Conservation (phyloP, 2,888 invertebrate genomes). For the Poecilobothrus nobilitatus region DNA sequence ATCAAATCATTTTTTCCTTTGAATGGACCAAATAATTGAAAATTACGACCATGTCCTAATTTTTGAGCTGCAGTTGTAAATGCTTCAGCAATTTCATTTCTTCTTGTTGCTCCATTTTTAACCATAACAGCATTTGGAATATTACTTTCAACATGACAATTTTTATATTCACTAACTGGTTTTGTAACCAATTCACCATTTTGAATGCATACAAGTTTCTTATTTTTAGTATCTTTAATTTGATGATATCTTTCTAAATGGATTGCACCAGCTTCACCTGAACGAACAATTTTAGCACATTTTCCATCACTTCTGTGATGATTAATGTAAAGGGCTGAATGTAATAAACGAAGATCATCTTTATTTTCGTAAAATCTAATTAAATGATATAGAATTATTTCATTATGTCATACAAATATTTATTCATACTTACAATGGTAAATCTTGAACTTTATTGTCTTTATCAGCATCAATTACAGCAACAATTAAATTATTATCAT, state of each 20-base stretch:
- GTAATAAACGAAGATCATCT: not conserved
- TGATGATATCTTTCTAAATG: not conserved
- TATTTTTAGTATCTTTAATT: not conserved
- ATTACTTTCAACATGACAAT: constrained; percentile 4
- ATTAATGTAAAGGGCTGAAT: not conserved
- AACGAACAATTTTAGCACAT: not conserved
- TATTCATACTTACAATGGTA: not conserved
- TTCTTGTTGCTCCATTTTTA: not conserved
- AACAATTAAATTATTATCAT: constrained; percentile 1
- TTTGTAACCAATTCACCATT: not conserved
- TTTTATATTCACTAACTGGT: not conserved
- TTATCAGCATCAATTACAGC: constrained; percentile 1
- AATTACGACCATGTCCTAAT: not conserved
- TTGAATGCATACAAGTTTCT: not conserved
- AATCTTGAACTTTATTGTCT: not conserved
- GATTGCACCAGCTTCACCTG: not conserved
- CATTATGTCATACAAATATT: not conserved
- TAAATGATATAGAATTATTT: no score
- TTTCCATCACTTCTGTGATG: not conserved
- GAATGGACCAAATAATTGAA: not conserved
- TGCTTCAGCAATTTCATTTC: not conserved
- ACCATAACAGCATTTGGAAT: not conserved
- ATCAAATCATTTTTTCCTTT: not conserved
- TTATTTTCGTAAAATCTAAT: not conserved
- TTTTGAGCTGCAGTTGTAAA: not conserved